Evolutionary conservation across 2,113 vertebrate genomes (phyloP), one percentile per base, ranked within the genome.

Genomic region (Dasyornis broadbenti): DNA sequence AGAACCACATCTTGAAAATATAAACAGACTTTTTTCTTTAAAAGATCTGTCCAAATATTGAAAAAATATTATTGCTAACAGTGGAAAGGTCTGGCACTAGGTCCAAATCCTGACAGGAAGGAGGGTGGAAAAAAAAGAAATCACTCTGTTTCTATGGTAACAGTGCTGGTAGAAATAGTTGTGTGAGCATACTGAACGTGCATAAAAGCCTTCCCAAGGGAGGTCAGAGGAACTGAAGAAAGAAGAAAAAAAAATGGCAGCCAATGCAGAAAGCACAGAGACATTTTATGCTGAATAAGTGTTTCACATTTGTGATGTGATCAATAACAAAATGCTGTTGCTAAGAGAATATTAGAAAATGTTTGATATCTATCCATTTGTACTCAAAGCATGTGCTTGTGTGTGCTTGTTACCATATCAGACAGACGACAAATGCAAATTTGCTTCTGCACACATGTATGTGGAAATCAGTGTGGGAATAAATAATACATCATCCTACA

Each of bases 171-270:
- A 97, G 96, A 97, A 97, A 96, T 97, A 97, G 96, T 94, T 93
- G 93, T 94, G 94, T 95, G 97, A 97, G 96, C 98, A 97, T 97
- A 98, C 97, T 98, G 97, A 98, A 97, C 94, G 68, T 97, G 98
- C 95, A 87, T 77, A 90, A 97, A 97, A 98, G 96, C 84, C 93
- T 96, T 98, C 98, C 98, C 98, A 93, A 89, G 98, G 98, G 98
- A 98, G 95, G 84, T 86, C 85, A 94, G 94, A 96, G 97, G 95
- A 96, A 95, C 90, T 96, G 96, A 94, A 92, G 82, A 86, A 84
- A 79, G 91, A 89, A 94, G 87, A 30, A 52, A 57, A 66, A 69
- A 50, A 49, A 54, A 90, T 65, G 91, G 65, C 82, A 93, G 95
- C 70, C 91, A 96, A 83, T 79, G 61, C 88, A 89, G 86, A 92